Evolutionary conservation across 1,140 invertebrate species (phyloP), one percentile per base, ranked within the genome.

Genomic region (Ips nitidus): DNA sequence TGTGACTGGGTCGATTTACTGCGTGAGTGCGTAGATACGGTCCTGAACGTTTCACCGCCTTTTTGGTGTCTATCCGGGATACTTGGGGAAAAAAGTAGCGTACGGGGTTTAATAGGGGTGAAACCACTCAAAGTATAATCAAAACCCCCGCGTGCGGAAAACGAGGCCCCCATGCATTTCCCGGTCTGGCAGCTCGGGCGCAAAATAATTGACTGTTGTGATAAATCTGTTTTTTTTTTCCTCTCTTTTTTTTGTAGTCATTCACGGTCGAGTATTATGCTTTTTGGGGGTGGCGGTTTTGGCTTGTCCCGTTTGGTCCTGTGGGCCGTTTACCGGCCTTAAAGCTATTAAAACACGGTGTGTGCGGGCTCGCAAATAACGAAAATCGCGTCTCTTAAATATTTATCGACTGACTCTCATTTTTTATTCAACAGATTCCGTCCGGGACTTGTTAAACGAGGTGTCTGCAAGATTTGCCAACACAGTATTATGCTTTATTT

Each of bases 41-140:
- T 37, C 64, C 64, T 66, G 64, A 47, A 56, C 7, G 56, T 55
- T 43, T n/a, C 45, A 70, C 75, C 77, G 78, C 78, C 78, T 78
- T 78, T 78, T 74, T 75, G 73, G 71, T 79, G 77, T 79, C 76
- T 77, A 73, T 69, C 66, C 73, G 73, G 55, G 36, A 6, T 55
- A 41, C 67, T 62, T 38, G 38, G 39, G 43, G 38, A 66, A 78
- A 78, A 79, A 80, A 78, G 75, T 76, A 74, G 76, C 74, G 69
- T 52, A 60, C n/a, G 58, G 69, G 72, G 76, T 74, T 79, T 80
- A 80, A 79, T 79, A 79, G 79, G 79, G 78, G 78, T 79, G 79
- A 80, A 80, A 80, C 79, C 79, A 80, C 79, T 80, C 78, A 74
- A 75, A 77, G 71, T 75, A 77, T 80, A 80, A 80, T 80, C 79